phyloP scores from a whole-genome alignment of 2,797 vertebrate species.

The Eidolon dupreanum region DNA sequence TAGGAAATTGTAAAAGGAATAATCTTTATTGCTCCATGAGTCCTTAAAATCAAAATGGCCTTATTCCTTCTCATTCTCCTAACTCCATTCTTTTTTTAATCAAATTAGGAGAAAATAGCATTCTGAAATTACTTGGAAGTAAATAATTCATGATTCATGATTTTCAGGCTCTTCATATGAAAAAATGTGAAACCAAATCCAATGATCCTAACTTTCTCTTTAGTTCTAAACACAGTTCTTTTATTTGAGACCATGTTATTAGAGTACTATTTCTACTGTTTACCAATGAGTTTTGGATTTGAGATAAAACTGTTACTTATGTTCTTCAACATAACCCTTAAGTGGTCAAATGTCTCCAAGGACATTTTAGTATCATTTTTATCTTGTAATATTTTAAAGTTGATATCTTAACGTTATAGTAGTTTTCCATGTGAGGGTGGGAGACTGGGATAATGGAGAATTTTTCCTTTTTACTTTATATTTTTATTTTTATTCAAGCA shows the following conservation, averaged over 20 bases:
- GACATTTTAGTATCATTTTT: not conserved
- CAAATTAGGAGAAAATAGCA: not conserved
- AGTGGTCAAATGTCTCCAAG: not conserved
- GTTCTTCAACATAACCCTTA: not conserved
- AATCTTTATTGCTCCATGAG: not conserved
- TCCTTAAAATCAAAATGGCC: not conserved
- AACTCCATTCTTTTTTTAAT: not conserved
- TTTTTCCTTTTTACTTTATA: not conserved
- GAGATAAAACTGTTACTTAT: not conserved
- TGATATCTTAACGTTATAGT: not conserved
- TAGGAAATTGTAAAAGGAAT: not conserved
- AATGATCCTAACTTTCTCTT: not conserved
- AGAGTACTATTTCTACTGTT: not conserved
- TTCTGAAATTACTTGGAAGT: not conserved
- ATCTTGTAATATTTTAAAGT: not conserved
- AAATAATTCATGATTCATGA: constrained; percentile 8
- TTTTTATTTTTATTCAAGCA: not conserved
- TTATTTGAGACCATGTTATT: not conserved
- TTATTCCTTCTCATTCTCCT: not conserved
- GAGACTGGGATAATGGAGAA: not conserved
- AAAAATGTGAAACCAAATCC: not conserved
- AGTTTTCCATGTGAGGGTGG: not conserved
- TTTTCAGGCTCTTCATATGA: not conserved
- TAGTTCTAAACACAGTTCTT: not conserved
- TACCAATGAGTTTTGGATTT: not conserved